Conservation (phyloP, 2,113 vertebrate species). For the Antidorcas marsupialis region DNA sequence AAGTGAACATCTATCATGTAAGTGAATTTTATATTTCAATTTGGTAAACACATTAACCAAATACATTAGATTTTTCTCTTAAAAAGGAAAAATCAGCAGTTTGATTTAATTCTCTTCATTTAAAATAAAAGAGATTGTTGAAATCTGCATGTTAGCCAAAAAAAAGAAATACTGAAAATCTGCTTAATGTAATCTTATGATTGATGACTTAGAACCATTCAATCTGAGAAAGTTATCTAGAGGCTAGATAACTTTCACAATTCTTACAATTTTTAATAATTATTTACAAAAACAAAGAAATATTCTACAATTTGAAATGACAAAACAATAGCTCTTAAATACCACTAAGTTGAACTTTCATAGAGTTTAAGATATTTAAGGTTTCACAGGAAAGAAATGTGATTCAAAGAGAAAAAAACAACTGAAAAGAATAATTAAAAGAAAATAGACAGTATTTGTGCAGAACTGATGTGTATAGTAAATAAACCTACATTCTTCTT, state of each 20-base stretch:
- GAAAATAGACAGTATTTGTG: background rate
- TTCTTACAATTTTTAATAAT: background rate
- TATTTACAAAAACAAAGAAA: constrained; percentile 8
- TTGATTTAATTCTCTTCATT: constrained; percentile 14
- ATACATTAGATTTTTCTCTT: background rate
- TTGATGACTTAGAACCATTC: background rate
- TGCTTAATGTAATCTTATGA: background rate
- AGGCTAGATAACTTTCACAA: background rate
- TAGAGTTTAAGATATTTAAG: background rate
- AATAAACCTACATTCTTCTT: constrained; percentile 68
- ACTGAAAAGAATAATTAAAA: background rate
- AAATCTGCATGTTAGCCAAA: background rate
- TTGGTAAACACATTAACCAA: background rate
- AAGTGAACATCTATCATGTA: background rate
- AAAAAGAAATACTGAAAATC: constrained; percentile 15
- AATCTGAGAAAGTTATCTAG: constrained; percentile 2
- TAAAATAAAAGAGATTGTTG: background rate
- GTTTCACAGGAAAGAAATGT: constrained; percentile 27
- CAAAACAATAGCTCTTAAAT: constrained; percentile 28
- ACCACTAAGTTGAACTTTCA: background rate
- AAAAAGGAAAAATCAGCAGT: background rate
- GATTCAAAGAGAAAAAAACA: background rate
- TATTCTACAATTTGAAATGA: background rate
- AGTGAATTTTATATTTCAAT: constrained; percentile 17
- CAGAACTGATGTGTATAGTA: background rate